Percentiles rank a stretch among this genome's conserved stretches.
Conservation (phyloP, 2,113 vertebrate genomes). For the Desmodus rotundus region DNA sequence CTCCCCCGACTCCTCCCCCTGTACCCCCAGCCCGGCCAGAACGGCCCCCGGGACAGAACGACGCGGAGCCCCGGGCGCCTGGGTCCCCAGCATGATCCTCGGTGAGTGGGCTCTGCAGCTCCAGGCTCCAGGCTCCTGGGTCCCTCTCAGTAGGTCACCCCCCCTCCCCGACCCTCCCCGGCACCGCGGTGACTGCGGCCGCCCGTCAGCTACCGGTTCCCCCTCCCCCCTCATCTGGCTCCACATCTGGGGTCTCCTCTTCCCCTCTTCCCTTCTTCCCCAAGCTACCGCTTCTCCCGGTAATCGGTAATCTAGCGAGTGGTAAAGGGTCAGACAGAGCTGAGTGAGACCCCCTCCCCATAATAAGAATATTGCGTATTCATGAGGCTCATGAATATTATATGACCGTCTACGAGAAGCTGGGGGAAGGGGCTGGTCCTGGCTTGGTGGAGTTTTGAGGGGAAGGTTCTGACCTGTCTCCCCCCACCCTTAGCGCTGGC, state of each 20-base stretch:
- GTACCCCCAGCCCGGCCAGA: conserved; percentile 66
- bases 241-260: conserved; percentile 62
- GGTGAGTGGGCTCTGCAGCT: conserved; percentile 69
- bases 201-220: conserved; percentile 53
- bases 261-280: neutral
- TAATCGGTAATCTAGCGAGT: neutral
- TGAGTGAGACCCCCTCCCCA: conserved; percentile 63
- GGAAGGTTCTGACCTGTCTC: conserved; percentile 1
- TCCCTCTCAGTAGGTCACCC: conserved; percentile 52
- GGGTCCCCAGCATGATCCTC: conserved; percentile 76
- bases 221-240: conserved; percentile 61
- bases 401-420: conserved; percentile 24
- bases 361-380: conserved; percentile 67
- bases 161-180: conserved; percentile 28
- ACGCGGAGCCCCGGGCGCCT: conserved; percentile 69
- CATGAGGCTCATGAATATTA: conserved; percentile 75
- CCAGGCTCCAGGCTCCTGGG: conserved; percentile 28
- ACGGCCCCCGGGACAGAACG: conserved; percentile 76
- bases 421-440: conserved; percentile 47
- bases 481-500: conserved; percentile 28
- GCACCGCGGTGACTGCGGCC: conserved; percentile 69
- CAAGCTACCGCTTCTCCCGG: neutral
- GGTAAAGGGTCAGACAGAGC: neutral
- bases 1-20: conserved; percentile 50
- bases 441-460: conserved; percentile 39